Conservation (phyloP, 2,113 vertebrate genomes). For the Chaetorhynchus papuensis region DNA sequence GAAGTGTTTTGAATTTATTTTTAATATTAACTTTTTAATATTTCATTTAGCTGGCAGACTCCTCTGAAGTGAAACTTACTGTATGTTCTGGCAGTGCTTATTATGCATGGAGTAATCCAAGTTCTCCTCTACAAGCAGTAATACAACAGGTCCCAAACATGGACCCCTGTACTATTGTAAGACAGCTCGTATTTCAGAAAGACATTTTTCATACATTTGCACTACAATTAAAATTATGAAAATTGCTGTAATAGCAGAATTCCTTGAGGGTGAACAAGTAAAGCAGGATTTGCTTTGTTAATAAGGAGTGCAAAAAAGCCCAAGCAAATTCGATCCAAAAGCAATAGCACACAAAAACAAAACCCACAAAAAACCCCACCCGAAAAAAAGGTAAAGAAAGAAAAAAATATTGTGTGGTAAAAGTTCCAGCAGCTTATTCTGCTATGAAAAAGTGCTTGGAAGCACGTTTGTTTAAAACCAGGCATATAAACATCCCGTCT, state of each 20-base stretch:
- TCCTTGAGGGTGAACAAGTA: constrained; percentile 5
- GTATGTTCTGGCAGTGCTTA: not conserved
- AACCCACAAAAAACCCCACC: accelerated
- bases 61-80: not conserved
- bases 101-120: not conserved
- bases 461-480: not conserved
- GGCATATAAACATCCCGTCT: not conserved
- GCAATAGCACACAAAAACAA: not conserved
- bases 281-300: constrained; percentile 27
- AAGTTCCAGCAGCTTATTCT: not conserved
- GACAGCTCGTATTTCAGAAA: not conserved
- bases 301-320: not conserved
- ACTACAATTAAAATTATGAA: constrained; percentile 14
- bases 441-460: not conserved
- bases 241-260: not conserved
- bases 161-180: not conserved
- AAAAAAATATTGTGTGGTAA: not conserved
- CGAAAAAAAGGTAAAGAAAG: not conserved
- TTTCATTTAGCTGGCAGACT: not conserved
- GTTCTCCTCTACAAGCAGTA: too few species aligned
- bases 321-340: not conserved
- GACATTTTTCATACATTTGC: not conserved
- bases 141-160: not conserved
- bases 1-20: accelerated
- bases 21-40: not conserved